Percentiles rank a stretch among this genome's conserved stretches.
Evolutionary conservation across 53 echinoderm and acorn worm genomes (phyloP).

Genomic region (Temnopleurus reevesii): DNA sequence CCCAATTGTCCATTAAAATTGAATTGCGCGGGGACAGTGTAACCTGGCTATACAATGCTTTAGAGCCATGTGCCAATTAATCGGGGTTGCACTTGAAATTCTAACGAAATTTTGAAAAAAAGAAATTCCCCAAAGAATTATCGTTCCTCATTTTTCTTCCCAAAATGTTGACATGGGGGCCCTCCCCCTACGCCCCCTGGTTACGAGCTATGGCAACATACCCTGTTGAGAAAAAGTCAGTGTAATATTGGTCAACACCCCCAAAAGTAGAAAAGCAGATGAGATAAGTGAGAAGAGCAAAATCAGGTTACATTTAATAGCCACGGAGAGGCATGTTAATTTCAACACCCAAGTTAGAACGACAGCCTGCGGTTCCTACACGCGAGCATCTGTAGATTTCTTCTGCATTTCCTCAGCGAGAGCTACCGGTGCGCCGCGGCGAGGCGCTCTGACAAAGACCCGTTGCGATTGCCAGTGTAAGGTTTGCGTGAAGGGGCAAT

Average conservation of each 20-base stretch:
- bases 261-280: not conserved
- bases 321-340: not conserved
- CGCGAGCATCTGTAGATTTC: not conserved
- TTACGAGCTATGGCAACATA: not conserved
- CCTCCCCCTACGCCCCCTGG: no score
- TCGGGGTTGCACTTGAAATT: no score
- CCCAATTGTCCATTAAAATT: no score
- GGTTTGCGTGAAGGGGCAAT: slow-evolving; percentile 36
- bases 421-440: not conserved
- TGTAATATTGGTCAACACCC: not conserved
- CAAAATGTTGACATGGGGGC: no score
- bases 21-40: no score
- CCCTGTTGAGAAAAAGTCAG: not conserved
- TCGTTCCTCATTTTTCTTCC: no score
- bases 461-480: slow-evolving; percentile 6
- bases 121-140: no score
- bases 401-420: not conserved
- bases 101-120: no score
- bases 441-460: not conserved
- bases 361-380: slow-evolving; percentile 6
- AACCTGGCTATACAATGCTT: no score
- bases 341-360: not conserved
- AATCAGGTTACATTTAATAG: slow-evolving; percentile 53
- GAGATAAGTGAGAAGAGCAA: not conserved
- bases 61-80: no score